Percentiles rank a stretch among this genome's conserved stretches.
These are phyloP conservation scores for Drosophila greeni DNA, from an alignment of 2,888 invertebrate species.

Conservation along the genomic window DNA sequence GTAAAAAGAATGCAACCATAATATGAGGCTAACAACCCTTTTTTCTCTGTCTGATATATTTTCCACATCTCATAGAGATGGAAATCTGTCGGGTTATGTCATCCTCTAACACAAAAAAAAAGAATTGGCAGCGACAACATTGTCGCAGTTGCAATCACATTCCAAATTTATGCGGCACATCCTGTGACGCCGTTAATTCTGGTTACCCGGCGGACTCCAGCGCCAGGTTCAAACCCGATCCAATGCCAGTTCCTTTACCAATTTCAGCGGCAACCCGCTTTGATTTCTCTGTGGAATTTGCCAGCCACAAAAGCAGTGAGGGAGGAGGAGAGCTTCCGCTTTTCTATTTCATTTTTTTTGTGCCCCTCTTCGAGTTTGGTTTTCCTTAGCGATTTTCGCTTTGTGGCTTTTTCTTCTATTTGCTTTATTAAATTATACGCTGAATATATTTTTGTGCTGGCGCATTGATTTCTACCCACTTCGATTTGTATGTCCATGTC, in stretches of 20 bases:
- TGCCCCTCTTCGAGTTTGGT: slow-evolving; percentile 10
- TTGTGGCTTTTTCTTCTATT: slow-evolving; percentile 57
- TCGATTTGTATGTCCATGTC: slow-evolving; percentile 70
- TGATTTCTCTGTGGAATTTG: slow-evolving; percentile 67
- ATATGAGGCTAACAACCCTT: background rate
- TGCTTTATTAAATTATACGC: slow-evolving; percentile 76
- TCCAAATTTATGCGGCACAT: slow-evolving; percentile 64
- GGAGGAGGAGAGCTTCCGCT: slow-evolving; percentile 18
- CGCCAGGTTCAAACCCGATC: slow-evolving; percentile 5
- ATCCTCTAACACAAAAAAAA: background rate
- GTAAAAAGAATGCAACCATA: background rate
- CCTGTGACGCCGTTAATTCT: slow-evolving; percentile 61
- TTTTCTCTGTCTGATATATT: background rate
- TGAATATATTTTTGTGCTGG: slow-evolving; percentile 71
- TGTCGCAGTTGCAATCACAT: slow-evolving; percentile 52
- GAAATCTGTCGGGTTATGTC: slow-evolving; percentile 16
- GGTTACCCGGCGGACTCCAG: slow-evolving; percentile 12
- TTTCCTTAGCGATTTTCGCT: slow-evolving; percentile 30
- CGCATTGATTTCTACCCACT: slow-evolving; percentile 72
- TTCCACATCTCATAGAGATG: slow-evolving; percentile 16
- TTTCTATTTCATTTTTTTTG: background rate
- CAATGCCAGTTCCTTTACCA: slow-evolving; percentile 15
- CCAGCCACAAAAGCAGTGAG: slow-evolving; percentile 36
- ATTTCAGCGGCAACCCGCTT: slow-evolving; percentile 41
- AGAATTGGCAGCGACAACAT: slow-evolving; percentile 33